phyloP scores from a whole-genome alignment of 2,888 invertebrate genomes.

The Heliconius erato region DNA sequence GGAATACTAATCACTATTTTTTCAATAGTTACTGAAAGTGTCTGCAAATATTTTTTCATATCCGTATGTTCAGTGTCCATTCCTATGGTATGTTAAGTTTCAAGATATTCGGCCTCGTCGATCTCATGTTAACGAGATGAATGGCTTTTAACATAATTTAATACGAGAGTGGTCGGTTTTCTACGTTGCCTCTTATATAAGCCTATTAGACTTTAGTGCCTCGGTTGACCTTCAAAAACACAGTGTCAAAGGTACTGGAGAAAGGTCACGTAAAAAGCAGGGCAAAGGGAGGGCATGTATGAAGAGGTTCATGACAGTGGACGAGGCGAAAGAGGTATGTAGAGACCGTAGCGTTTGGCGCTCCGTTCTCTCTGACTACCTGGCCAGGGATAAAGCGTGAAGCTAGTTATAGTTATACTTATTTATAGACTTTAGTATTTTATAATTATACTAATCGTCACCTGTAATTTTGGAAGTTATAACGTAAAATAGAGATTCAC shows the following conservation, averaged over 20 bases:
- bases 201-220: constrained; percentile 11
- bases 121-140: constrained; percentile 33
- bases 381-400: too few species aligned
- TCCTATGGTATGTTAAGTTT: constrained; percentile 36
- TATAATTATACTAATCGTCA: background rate
- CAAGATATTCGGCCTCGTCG: constrained; percentile 26
- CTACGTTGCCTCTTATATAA: constrained; percentile 29
- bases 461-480: background rate
- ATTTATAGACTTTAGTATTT: constrained; percentile 20
- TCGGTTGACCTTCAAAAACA: too few species aligned
- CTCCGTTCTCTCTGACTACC: too few species aligned
- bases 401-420: too few species aligned
- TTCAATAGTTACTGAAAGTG: too few species aligned
- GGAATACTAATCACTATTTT: background rate
- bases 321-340: too few species aligned
- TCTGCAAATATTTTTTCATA: background rate
- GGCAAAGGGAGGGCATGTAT: too few species aligned
- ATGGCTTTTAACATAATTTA: constrained; percentile 38
- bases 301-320: too few species aligned
- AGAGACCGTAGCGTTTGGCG: too few species aligned
- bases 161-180: constrained; percentile 32
- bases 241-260: too few species aligned
- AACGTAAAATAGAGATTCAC: background rate
- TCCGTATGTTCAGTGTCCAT: constrained; percentile 11
- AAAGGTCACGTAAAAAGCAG: too few species aligned